Evolutionary conservation across 2,113 vertebrate species (phyloP).

Genomic region (Meleagris gallopavo): DNA sequence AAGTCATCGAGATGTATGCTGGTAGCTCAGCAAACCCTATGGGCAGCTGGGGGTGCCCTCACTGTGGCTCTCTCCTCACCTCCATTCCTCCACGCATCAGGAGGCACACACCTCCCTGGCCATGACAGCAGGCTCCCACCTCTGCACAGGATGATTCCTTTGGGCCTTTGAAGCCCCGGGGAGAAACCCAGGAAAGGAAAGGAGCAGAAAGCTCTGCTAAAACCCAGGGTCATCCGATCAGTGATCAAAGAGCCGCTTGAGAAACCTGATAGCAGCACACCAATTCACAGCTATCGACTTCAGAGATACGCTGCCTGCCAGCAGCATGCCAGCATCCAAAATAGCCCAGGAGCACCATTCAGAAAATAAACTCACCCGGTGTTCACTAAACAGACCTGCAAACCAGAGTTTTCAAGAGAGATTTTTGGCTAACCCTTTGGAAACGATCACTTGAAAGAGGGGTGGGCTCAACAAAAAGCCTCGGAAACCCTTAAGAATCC

Average conservation of each 20-base stretch:
- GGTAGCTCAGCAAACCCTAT: not conserved
- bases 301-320: slow-evolving; percentile 16
- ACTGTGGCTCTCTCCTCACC: not conserved
- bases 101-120: not conserved
- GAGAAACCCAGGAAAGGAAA: not conserved
- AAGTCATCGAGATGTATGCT: not conserved
- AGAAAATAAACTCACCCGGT: not conserved
- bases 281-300: slow-evolving; percentile 10
- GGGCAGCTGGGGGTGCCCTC: not conserved
- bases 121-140: not conserved
- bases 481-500: not conserved
- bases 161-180: accelerated
- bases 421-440: not conserved
- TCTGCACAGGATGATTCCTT: not conserved
- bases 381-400: slow-evolving; percentile 5
- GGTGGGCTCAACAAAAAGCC: not conserved
- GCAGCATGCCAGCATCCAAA: not conserved
- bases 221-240: not conserved
- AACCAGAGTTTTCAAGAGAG: not conserved
- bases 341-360: not conserved
- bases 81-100: not conserved
- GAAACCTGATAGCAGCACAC: slow-evolving; percentile 30
- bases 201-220: not conserved
- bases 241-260: slow-evolving; percentile 26
- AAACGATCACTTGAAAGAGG: not conserved